phyloP scores from a whole-genome alignment of 2,113 vertebrate species.

The Rhinogobius similis region DNA sequence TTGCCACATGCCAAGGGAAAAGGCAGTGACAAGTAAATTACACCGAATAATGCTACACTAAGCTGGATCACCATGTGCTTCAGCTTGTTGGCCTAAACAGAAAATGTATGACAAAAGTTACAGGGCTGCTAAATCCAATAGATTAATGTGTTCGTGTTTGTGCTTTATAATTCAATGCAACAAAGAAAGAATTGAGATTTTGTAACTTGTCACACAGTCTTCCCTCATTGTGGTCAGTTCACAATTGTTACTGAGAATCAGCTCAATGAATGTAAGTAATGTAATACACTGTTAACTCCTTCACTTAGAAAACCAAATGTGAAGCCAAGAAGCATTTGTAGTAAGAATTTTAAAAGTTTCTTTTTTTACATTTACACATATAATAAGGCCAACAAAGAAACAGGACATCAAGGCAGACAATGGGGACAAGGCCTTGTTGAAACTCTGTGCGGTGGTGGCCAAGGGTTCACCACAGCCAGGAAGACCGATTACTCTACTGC shows the following conservation, averaged over 20 bases:
- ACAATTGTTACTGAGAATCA: not conserved
- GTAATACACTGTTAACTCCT: too few relatives aligned
- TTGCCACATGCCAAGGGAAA: slow-evolving; percentile 39
- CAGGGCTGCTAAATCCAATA: not conserved
- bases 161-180: not conserved
- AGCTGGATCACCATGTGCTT: slow-evolving; percentile 22
- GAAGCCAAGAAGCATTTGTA: too few relatives aligned
- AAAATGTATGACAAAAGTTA: not conserved
- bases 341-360: too few relatives aligned
- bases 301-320: too few relatives aligned
- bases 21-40: slow-evolving; percentile 50
- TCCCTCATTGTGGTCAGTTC: not conserved
- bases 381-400: not conserved
- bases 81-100: not conserved
- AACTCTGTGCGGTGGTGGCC: not conserved
- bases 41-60: slow-evolving; percentile 33
- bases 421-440: not conserved
- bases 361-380: not conserved
- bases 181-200: not conserved
- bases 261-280: too few relatives aligned
- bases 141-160: not conserved
- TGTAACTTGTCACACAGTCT: too few relatives aligned
- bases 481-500: slow-evolving; percentile 7
- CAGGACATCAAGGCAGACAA: not conserved
- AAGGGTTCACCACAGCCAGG: slow-evolving; percentile 4